phyloP scores from a whole-genome alignment of 2,113 vertebrate genomes.

The Rattus rattus region DNA sequence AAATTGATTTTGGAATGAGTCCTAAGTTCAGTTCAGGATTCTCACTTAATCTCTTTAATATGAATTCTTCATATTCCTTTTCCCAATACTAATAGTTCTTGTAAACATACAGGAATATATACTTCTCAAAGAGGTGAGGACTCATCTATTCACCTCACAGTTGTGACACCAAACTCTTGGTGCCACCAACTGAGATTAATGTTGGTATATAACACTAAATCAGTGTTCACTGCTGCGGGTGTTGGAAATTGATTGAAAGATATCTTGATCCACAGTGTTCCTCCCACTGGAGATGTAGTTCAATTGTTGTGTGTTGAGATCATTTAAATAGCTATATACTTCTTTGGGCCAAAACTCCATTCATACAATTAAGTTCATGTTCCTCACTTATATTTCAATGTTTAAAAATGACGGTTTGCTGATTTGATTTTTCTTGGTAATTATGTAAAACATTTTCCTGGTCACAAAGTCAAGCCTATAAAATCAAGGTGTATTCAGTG shows the following conservation, averaged over 20 bases:
- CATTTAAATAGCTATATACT: slow-evolving; percentile 33
- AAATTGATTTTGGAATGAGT: not conserved
- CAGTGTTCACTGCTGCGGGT: not conserved
- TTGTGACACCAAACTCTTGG: not conserved
- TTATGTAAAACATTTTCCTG: slow-evolving; percentile 1
- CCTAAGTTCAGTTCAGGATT: not conserved
- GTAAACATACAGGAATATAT: not conserved
- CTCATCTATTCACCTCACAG: not conserved
- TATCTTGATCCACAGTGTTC: not conserved
- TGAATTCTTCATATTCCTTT: not conserved
- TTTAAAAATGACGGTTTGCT: slow-evolving; percentile 3
- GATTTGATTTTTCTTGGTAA: not conserved
- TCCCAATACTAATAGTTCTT: not conserved
- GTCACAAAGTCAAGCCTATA: not conserved
- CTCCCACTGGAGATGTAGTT: not conserved
- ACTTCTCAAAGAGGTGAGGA: not conserved
- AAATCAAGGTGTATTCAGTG: not conserved
- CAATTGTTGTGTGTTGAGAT: not conserved
- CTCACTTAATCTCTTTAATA: not conserved
- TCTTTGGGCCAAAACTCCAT: not conserved
- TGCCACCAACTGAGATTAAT: not conserved
- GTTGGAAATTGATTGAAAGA: slow-evolving; percentile 8
- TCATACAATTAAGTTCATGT: not conserved
- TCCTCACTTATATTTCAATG: not conserved
- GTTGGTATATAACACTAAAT: no score